These are phyloP conservation scores for Neopelma chrysocephalum DNA, from an alignment of 2,797 vertebrate species.

Conservation along the genomic window DNA sequence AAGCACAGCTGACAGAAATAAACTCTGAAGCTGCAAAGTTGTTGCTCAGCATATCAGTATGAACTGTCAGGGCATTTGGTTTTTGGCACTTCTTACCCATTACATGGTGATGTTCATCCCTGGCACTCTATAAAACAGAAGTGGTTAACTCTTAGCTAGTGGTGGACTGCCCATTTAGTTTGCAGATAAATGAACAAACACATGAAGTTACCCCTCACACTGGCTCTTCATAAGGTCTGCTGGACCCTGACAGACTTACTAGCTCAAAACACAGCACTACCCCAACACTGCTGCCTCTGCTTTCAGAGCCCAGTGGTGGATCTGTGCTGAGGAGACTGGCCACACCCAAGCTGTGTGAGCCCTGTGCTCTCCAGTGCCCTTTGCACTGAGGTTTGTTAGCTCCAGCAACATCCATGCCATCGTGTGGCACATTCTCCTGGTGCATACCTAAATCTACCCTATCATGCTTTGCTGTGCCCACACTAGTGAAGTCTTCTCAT, in stretches of 20 bases:
- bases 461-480: accelerated
- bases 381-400: not conserved
- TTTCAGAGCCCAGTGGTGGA: not conserved
- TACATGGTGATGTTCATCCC: not conserved
- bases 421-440: not conserved
- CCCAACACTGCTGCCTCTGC: too few relatives aligned
- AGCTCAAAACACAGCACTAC: not conserved
- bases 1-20: slow-evolving; percentile 7
- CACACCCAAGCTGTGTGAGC: not conserved
- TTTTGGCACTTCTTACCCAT: not conserved
- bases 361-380: not conserved
- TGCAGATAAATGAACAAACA: not conserved
- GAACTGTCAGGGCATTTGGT: not conserved
- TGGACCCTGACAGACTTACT: not conserved
- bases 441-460: not conserved
- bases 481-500: not conserved
- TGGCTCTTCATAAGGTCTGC: not conserved
- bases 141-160: not conserved
- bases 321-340: not conserved
- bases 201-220: not conserved
- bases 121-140: not conserved
- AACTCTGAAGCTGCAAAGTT: slow-evolving; percentile 21
- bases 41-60: not conserved
- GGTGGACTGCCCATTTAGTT: not conserved
- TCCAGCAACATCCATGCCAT: not conserved